These are phyloP conservation scores for Notiomystis cincta DNA, from an alignment of 2,113 vertebrate species.

Conservation along the genomic window DNA sequence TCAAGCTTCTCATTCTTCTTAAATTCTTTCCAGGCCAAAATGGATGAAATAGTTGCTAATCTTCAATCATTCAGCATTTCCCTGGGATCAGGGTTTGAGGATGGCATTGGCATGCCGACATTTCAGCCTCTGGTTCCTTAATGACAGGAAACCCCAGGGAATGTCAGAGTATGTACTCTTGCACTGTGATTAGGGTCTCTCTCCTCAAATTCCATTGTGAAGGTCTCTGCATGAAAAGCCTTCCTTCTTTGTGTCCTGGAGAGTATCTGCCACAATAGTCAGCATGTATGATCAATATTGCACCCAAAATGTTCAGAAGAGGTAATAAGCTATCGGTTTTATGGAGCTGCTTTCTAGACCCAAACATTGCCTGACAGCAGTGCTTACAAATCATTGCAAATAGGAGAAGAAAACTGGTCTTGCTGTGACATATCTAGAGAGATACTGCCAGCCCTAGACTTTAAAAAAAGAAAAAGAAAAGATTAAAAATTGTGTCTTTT, in stretches of 20 bases:
- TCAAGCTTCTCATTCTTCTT: slow-evolving; percentile 47
- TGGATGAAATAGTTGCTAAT: slow-evolving; percentile 56
- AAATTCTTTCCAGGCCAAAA: slow-evolving; percentile 61
- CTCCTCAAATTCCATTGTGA: background rate
- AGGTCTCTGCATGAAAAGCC: background rate
- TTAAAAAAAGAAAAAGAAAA: background rate
- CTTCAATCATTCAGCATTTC: slow-evolving; percentile 33
- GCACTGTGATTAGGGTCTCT: background rate
- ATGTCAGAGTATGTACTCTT: background rate
- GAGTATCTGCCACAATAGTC: background rate
- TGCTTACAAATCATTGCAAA: background rate
- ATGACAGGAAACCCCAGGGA: background rate
- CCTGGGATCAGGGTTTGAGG: background rate
- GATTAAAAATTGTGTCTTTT: background rate
- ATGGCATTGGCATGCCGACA: background rate
- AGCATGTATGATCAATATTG: background rate
- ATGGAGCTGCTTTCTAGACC: background rate
- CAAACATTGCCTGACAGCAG: background rate
- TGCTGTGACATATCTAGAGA: background rate
- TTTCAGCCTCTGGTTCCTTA: background rate
- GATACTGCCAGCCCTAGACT: background rate
- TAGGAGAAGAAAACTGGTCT: background rate
- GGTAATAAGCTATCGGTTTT: background rate
- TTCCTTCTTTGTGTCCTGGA: background rate
- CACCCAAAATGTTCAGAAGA: background rate